Base-by-base conservation (phyloP, 2,888 invertebrate genomes). In the Orthosia gothica region DNA sequence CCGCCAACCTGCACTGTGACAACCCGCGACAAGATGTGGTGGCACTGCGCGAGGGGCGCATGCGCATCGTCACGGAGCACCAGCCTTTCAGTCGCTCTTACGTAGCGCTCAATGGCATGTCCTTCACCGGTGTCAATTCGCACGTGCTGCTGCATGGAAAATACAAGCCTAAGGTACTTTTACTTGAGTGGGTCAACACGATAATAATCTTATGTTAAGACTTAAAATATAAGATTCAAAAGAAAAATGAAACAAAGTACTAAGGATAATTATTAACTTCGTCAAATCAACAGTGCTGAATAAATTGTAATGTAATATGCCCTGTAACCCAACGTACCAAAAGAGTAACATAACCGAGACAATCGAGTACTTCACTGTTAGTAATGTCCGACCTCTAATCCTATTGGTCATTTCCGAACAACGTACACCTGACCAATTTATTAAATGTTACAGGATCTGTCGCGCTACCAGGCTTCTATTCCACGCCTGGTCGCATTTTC, bases 1-100 rank as follows among this genome's bases (percentile, higher is more conserved):
- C 98, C 0, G 97, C 97, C 1, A 98, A 98, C 91, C 94, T 98
- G 40, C 97, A 98, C 91, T 98, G 95, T 89, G 94, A 96, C 0
- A 93, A 89, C 3, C 97, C 98, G 1, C 93, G 96, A 5, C 91
- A 92, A 50, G 96, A 95, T 40, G 88, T 97, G 0, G 91, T 92
- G 40, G 96, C 96, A 13, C 86, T 97, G 15, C 90, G 92, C 3
- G 95, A 97, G 1, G 97, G 97, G 0, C 93, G 95, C 74, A 92
- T 97, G 50, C 88, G 95, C 86, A 96, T 98, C 23, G 96, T 98
- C 4, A 95, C 96, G 0, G 97, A 96, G 77, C 94, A 92, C 93
- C 96, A 88, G 74, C 94, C 87, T 1, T 97, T 97, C 95, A 91
- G 95, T 13, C 97, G 97, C 54, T 97, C 91, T 0, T 93, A 90